These are phyloP conservation scores for Drosophila neocordata DNA, from an alignment of 1,140 invertebrate species.

Conservation along the genomic window DNA sequence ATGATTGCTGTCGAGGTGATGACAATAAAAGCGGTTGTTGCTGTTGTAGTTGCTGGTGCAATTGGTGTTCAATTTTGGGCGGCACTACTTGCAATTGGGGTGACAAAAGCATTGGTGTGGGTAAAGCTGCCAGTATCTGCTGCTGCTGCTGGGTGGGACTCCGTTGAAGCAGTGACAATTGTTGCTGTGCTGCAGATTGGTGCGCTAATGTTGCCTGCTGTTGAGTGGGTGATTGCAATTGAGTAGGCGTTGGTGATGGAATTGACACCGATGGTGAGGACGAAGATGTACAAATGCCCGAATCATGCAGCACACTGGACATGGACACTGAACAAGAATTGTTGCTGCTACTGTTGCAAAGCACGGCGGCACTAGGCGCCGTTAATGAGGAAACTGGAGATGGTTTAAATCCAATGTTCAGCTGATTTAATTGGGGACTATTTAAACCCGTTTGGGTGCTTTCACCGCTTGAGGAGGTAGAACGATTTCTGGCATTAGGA, in stretches of 20 bases:
- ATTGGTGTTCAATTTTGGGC: slow-evolving; percentile 7
- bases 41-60: slow-evolving; percentile 17
- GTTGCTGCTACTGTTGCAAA: slow-evolving; percentile 52
- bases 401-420: slow-evolving; percentile 67
- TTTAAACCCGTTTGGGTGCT: slow-evolving; percentile 69
- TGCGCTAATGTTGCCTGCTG: slow-evolving; percentile 40
- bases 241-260: slow-evolving; percentile 70
- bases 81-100: slow-evolving; percentile 44
- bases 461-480: slow-evolving; percentile 76
- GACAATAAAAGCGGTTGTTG: slow-evolving; percentile 22
- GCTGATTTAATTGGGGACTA: slow-evolving; percentile 59
- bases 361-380: slow-evolving; percentile 26
- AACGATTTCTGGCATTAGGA: slow-evolving; percentile 68
- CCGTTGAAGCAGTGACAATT: slow-evolving; percentile 54
- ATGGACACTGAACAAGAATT: slow-evolving; percentile 74
- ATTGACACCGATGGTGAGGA: slow-evolving; percentile 77
- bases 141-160: slow-evolving; percentile 64
- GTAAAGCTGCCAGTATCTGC: slow-evolving; percentile 63
- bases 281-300: slow-evolving; percentile 78
- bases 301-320: slow-evolving; percentile 76
- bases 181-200: slow-evolving; percentile 16
- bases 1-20: slow-evolving; percentile 19
- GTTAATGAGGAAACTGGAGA: slow-evolving; percentile 31
- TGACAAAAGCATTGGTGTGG: slow-evolving; percentile 71
- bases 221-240: slow-evolving; percentile 68